Evolutionary conservation across 2,113 vertebrate genomes (phyloP).

Genomic region (Coptodon rendalli): DNA sequence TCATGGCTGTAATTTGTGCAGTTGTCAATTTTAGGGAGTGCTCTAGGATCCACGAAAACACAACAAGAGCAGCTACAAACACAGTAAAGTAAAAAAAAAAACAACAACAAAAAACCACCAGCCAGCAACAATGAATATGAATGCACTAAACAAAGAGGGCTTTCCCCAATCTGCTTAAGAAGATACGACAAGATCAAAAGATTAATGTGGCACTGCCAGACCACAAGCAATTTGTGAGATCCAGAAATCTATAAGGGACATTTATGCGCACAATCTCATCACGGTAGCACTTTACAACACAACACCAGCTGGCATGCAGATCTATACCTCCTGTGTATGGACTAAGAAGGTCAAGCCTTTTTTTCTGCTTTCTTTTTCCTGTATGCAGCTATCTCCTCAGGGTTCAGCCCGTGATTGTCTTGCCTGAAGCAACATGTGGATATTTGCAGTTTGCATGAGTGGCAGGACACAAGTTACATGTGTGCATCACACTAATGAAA

Average conservation of each 20-base stretch:
- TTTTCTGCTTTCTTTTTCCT: conserved; percentile 82
- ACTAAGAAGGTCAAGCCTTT: conserved; percentile 70
- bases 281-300: conserved; percentile 30
- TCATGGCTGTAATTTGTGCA: neutral
- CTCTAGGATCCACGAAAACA: neutral
- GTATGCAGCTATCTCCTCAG: conserved; percentile 82
- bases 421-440: conserved; percentile 74
- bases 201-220: conserved; percentile 26
- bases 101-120: neutral
- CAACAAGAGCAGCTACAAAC: neutral
- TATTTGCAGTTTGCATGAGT: conserved; percentile 2
- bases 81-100: neutral
- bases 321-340: conserved; percentile 75
- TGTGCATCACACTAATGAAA: neutral
- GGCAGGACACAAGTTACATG: neutral
- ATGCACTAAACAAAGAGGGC: neutral
- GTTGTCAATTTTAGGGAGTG: neutral
- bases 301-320: conserved; percentile 41
- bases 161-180: conserved; percentile 41
- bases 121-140: neutral
- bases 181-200: conserved; percentile 49
- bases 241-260: conserved; percentile 2
- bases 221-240: conserved; percentile 1
- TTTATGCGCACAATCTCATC: neutral
- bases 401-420: conserved; percentile 80